These are phyloP conservation scores for Saturnia pavonia DNA, from an alignment of 2,888 invertebrate species.

Conservation along the genomic window DNA sequence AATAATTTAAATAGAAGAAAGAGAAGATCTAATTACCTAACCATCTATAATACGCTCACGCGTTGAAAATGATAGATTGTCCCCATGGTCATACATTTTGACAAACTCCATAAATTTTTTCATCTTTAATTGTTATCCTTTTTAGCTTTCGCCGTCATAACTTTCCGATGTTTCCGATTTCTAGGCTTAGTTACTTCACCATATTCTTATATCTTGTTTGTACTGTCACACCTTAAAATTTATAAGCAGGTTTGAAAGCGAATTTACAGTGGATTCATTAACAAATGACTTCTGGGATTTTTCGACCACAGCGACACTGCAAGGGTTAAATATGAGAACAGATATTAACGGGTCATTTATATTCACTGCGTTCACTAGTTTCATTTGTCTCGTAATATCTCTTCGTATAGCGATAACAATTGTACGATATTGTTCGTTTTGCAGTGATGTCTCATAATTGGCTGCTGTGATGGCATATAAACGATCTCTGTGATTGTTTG, in stretches of 20 bases:
- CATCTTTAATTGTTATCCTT: neutral
- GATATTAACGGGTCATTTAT: constrained; percentile 26
- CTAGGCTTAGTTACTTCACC: neutral
- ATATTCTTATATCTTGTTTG: constrained; percentile 3
- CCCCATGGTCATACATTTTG: too few relatives aligned
- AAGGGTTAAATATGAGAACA: constrained; percentile 1
- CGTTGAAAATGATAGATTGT: too few relatives aligned
- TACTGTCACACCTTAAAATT: neutral
- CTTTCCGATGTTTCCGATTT: neutral
- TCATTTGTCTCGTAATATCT: constrained; percentile 30
- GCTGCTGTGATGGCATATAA: constrained; percentile 39
- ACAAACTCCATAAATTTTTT: too few relatives aligned
- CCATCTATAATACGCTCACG: too few relatives aligned
- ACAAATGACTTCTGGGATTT: neutral
- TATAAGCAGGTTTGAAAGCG: neutral
- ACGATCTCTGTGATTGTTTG: constrained; percentile 25
- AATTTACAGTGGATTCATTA: neutral
- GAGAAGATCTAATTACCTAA: too few relatives aligned
- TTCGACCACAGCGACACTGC: neutral
- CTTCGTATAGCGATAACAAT: constrained; percentile 29
- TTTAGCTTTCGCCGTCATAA: neutral
- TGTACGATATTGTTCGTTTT: constrained; percentile 30
- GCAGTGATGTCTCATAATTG: constrained; percentile 35
- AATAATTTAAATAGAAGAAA: neutral
- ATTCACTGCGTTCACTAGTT: constrained; percentile 21